Evolutionary conservation across 2,888 invertebrate species (phyloP), one percentile per base, ranked within the genome.

Genomic region (Rhamnusium bicolor): DNA sequence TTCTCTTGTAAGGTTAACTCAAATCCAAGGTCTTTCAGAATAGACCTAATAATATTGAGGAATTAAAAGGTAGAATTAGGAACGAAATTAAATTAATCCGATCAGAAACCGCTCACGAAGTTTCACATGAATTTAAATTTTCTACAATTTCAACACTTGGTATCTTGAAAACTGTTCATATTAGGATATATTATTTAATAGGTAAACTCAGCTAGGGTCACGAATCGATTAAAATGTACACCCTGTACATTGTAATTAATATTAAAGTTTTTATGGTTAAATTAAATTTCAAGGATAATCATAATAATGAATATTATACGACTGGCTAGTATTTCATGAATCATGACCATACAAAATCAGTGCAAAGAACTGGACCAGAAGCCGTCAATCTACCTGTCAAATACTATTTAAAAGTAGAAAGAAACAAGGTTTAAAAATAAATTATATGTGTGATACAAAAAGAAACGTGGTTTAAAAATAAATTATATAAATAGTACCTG

Each of bases 371-470:
- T 14, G 24, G 16, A 32, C 12, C 12, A 58, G 18, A 14, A 32
- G 32, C 58, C 19, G 58, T 32, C 58, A 58, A 29, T 58, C 58
- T 29, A 58, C 29, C 58, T 53, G 10, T 32, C 58, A 32, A 24
- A 18, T 40, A 18, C 32, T 58, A 40, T 40, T 2, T 40, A n/a
- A n/a, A 40, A n/a, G n/a, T n/a, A n/a, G n/a, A 40, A 40, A 4
- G 40, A 40, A 12, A n/a, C 40, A n/a, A 40, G n/a, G 2, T 4
- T n/a, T 16, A 24, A 54, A 58, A 32, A 18, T 29, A 32, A 58
- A 58, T 16, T 58, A 12, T 2, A 40, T n/a, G n/a, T 40, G 40
- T 40, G 3, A 40, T 40, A 40, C 12, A n/a, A 40, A 40, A 40
- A 4, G 40, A 40, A 12, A n/a, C 40, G 40, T n/a, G n/a, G 2